Evolutionary conservation across 2,888 invertebrate species (phyloP), one percentile per base, ranked within the genome.

Genomic region (Phlogophora meticulosa): DNA sequence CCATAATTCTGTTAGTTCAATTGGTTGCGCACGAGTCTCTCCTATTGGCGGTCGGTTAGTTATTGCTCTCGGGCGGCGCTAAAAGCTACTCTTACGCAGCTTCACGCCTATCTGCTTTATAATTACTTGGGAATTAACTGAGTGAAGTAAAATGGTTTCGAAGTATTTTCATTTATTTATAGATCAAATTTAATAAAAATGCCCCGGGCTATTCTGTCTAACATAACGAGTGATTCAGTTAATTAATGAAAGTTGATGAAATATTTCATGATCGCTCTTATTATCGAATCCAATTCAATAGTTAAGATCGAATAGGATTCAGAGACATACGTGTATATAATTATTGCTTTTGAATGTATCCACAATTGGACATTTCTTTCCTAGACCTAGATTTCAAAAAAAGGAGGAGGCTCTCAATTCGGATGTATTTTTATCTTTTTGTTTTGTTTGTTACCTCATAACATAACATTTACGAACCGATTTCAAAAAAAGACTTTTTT

Each of bases 61-160:
- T 76, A 78, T 75, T 74, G 61, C 79, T 70, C 52, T 65, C 76
- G 73, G 83, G 76, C 78, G 83, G 86, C 78, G 83, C 82, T 84
- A 80, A 73, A 78, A 76, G 65, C 59, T 53, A 77, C 80, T 79
- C 74, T 61, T 72, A 81, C 76, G 70, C 77, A 76, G 60, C 71
- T 80, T 81, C 73, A 81, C 76, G 80, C 78, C 73, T 78, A 72
- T 81, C 72, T 49, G 15, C 61, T 75, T 72, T 76, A 63, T 80
- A 82, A 73, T 78, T 82, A 80, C 72, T 68, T 65, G 66, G 62
- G 60, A 70, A 77, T 75, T 72, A 72, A 68, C 56, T 49, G 52
- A 65, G 52, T 71, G 52, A 61, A 80, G 60, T 63, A 59, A 63
- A 68, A 77, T 67, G 24, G 57, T 62, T 70, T 58, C 55, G 46